Percentiles rank a stretch among this genome's conserved stretches.
phyloP scores from a whole-genome alignment of 2,888 invertebrate species.

The Andrena bicolor region DNA sequence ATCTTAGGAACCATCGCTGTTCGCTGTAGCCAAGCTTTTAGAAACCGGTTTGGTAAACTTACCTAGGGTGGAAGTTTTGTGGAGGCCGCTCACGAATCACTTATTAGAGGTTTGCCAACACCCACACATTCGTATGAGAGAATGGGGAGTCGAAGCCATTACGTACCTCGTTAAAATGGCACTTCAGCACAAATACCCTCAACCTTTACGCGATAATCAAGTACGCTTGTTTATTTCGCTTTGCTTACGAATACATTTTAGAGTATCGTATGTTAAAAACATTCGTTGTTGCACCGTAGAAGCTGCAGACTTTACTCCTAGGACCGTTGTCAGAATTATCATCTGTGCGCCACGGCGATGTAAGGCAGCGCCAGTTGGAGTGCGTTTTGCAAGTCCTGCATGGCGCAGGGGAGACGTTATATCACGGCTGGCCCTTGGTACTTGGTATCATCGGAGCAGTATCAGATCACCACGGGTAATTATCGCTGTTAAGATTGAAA shows the following conservation, averaged over 20 bases:
- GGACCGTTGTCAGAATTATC: conserved; percentile 97
- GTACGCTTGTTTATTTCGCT: conserved; percentile 84
- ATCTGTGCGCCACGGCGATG: conserved; percentile 95
- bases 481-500: conserved; percentile 15
- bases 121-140: conserved; percentile 97
- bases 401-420: conserved; percentile 95
- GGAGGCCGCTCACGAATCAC: conserved; percentile 98
- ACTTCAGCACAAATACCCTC: conserved; percentile 93
- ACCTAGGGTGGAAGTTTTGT: conserved; percentile 96
- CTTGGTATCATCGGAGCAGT: conserved; percentile 98
- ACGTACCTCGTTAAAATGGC: conserved; percentile 97
- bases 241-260: not conserved
- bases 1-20: conserved; percentile 95
- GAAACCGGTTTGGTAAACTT: conserved; percentile 98
- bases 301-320: conserved; percentile 94
- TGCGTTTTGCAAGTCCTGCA: conserved; percentile 97
- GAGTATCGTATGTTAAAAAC: not conserved
- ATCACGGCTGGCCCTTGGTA: conserved; percentile 97
- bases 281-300: conserved; percentile 82
- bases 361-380: conserved; percentile 97
- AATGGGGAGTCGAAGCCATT: conserved; percentile 99
- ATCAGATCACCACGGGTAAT: conserved; percentile 95
- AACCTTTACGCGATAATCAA: conserved; percentile 94
- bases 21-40: conserved; percentile 99
- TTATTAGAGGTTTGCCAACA: conserved; percentile 98